Conservation (phyloP, 1,140 invertebrate species). For the Sitophilus oryzae region DNA sequence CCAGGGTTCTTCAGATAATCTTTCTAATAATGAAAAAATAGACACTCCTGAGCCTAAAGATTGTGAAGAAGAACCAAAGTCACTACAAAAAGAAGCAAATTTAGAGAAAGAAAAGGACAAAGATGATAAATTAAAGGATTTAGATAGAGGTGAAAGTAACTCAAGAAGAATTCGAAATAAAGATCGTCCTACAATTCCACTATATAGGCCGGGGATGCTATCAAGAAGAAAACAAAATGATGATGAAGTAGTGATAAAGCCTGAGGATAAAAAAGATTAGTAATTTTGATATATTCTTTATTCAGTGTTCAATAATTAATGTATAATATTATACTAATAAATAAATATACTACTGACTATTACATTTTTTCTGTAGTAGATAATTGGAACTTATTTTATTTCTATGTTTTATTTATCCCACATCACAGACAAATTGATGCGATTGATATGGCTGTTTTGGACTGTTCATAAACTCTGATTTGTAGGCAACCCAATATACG, state of each 20-base stretch:
- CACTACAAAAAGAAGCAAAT: slow-evolving; percentile 1
- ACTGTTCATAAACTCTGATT: no score
- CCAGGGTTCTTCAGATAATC: slow-evolving; percentile 11
- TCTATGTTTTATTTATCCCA: no score
- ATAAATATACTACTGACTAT: no score
- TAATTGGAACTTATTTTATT: no score
- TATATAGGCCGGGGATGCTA: slow-evolving; percentile 44
- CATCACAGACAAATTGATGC: no score
- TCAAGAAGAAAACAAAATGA: slow-evolving; percentile 37
- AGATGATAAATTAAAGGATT: slow-evolving; percentile 24
- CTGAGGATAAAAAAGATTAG: slow-evolving; percentile 5
- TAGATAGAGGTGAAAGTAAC: slow-evolving; percentile 27
- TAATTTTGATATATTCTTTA: background rate
- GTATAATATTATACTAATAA: no score
- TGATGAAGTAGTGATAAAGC: slow-evolving; percentile 20
- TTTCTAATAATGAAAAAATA: slow-evolving; percentile 25
- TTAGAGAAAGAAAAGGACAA: slow-evolving; percentile 14
- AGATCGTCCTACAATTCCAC: slow-evolving; percentile 42
- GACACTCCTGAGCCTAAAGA: background rate
- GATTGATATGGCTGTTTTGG: no score
- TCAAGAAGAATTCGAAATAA: slow-evolving; percentile 48
- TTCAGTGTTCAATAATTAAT: no score
- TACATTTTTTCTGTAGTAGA: no score
- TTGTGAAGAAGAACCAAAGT: slow-evolving; percentile 3
- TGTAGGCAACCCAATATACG: no score